Conservation (phyloP, 2,888 invertebrate genomes). For the Leucophora obtusa region DNA sequence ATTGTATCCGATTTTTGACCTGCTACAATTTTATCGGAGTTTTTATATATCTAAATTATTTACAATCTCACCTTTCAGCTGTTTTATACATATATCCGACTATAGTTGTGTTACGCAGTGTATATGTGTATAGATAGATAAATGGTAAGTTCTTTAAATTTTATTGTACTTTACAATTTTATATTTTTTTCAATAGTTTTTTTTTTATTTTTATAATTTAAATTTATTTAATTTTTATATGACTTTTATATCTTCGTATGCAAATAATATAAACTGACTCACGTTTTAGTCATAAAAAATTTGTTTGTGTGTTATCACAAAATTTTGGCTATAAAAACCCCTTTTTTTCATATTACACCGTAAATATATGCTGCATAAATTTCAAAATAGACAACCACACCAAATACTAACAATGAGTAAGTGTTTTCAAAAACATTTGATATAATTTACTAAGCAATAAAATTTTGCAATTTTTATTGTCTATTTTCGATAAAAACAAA, state of each 20-base stretch:
- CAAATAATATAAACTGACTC: conserved; percentile 52
- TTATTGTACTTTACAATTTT: background rate
- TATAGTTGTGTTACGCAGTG: too few relatives aligned
- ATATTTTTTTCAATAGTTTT: too few relatives aligned
- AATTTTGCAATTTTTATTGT: conserved; percentile 55
- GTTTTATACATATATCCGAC: too few relatives aligned
- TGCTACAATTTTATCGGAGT: too few relatives aligned
- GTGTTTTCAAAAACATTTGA: conserved; percentile 41
- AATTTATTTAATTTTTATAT: conserved; percentile 47
- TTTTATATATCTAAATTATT: too few relatives aligned
- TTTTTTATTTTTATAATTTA: conserved; percentile 29
- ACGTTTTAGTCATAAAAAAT: conserved; percentile 58
- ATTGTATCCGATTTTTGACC: too few relatives aligned
- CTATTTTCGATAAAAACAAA: conserved; percentile 39
- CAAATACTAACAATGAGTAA: conserved; percentile 16
- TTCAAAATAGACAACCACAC: background rate
- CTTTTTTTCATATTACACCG: conserved; percentile 26
- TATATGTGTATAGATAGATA: too few relatives aligned
- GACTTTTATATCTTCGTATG: conserved; percentile 30
- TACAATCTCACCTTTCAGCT: too few relatives aligned
- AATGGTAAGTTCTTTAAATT: too few relatives aligned
- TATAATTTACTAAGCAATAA: conserved; percentile 58
- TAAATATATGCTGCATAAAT: conserved; percentile 5
- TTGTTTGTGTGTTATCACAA: conserved; percentile 41
- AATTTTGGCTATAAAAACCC: conserved; percentile 54